Base-by-base conservation (phyloP, 2,888 invertebrate genomes). In the Hipparchia sbordonii region DNA sequence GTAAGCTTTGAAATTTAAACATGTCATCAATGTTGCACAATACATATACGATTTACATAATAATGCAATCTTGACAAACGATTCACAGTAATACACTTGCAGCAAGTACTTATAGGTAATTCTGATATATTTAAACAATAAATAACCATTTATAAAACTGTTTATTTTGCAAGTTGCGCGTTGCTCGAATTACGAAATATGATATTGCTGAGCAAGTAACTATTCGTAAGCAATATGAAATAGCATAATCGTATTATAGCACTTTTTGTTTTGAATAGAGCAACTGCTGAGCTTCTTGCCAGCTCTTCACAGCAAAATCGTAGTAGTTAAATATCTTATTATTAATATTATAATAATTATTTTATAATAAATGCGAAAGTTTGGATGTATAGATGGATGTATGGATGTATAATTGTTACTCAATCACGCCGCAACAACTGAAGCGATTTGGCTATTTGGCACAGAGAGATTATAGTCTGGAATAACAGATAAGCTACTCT, bases 101-200 rank as follows among this genome's bases (percentile, higher is more conserved):
- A 54, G 54, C 10, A 12, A 52, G 12, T 48, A 8, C 48, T 48
- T 48, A 6, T 6, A 48, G 48, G 48, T 56, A 56, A 56, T 56
- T 56, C 56, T 13, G 56, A 56, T 13, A 56, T 56, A 56, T 56
- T 23, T 8, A 7, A 56, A 56, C 56, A 56, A 13, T 56, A 56
- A 56, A 56, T 56, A 56, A 56, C 56, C 13, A 56, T 56, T 7
- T 23, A 48, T 48, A 56, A 54, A 56, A 56, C 56, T 56, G 56
- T 56, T 56, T 56, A 56, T 56, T 13, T 56, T 56, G 56, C 13
- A 23, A 23, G 23, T 23, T 23, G 23, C 23, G 23, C 23, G 23
- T 23, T 8, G 13, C 23, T 56, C 13, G 56, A 2, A 56, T 56
- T 56, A 6, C 13, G 56, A 56, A 56, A 56, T 56, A 56, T 8